Base-by-base conservation (phyloP, 2,888 invertebrate species). In the Patella pellucida region DNA sequence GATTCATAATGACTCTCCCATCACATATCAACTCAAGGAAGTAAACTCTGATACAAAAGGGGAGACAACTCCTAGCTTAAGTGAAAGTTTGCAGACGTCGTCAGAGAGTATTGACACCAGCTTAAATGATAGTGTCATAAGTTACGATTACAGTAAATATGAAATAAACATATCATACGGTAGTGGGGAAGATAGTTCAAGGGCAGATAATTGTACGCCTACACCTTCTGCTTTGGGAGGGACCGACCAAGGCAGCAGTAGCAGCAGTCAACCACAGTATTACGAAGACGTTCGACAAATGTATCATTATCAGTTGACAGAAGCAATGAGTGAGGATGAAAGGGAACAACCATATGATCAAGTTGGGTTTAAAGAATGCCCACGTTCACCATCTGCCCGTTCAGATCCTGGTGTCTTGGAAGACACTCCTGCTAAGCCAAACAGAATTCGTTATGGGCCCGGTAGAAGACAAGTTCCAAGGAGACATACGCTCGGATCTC, bases 401-500 rank as follows among this genome's bases (percentile, higher is more conserved):
- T 62, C 62, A 12, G 62, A 62, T 62, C 62, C 62, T 62, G 62
- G 62, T 9, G 62, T 62, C 19, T 62, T 62, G 23, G 62, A 62
- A 62, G 62, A 62, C 62, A 62, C 62, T 12, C 62, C 62, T 23
- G 62, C 62, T 62, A 62, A 62, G 23, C 62, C 62, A 23, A 19
- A 62, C 62, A 62, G 62, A 14, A 62, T 62, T 62, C 62, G 62
- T 11, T 16, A 62, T 23, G 62, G 62, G 23, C 62, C 62, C 23
- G 62, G 62, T 23, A 62, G 62, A 62, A 19, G 62, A 11, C 62
- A 62, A 62, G 62, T 62, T 62, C 62, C 62, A 62, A 23, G 62
- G 11, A 23, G 62, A 62, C 62, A 62, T 23, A 62, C 62, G 0
- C 19, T 62, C 3, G 62, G 62, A 23, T 19, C 62, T 62, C 19